Percentiles rank a stretch among this genome's conserved stretches.
Conservation (phyloP, 2,888 invertebrate species). For the Tenthredo amoena region DNA sequence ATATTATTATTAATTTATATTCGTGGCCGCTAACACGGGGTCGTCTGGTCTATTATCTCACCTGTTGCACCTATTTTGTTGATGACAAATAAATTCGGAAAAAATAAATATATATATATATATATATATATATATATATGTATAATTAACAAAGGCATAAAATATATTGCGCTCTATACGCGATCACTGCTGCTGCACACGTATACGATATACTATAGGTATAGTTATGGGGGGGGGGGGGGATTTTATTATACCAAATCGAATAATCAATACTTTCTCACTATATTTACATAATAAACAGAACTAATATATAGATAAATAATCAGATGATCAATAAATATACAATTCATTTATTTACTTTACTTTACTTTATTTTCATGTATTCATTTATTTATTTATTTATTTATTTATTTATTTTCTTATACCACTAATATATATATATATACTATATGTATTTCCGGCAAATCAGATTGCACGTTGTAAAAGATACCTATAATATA, state of each 20-base stretch:
- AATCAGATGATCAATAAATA: slow-evolving; percentile 35
- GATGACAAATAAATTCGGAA: background rate
- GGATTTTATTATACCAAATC: background rate
- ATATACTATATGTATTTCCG: background rate
- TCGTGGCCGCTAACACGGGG: background rate
- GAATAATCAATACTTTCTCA: background rate
- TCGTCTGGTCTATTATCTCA: background rate
- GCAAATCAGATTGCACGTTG: slow-evolving; percentile 22
- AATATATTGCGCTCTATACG: background rate
- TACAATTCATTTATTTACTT: slow-evolving; percentile 33
- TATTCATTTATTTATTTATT: background rate
- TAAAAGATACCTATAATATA: slow-evolving; percentile 38
- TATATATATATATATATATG: background rate
- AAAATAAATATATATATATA: background rate
- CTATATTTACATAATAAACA: slow-evolving; percentile 1
- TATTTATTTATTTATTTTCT: background rate
- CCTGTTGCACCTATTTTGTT: background rate
- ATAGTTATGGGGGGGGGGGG: background rate
- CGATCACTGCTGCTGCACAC: background rate
- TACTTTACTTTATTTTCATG: slow-evolving; percentile 13
- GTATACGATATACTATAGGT: background rate
- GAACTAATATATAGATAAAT: slow-evolving; percentile 13
- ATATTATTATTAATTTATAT: background rate
- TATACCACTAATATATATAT: background rate
- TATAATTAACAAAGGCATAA: no score